phyloP scores from a whole-genome alignment of 2,113 vertebrate genomes.

The Trachemys scripta region DNA sequence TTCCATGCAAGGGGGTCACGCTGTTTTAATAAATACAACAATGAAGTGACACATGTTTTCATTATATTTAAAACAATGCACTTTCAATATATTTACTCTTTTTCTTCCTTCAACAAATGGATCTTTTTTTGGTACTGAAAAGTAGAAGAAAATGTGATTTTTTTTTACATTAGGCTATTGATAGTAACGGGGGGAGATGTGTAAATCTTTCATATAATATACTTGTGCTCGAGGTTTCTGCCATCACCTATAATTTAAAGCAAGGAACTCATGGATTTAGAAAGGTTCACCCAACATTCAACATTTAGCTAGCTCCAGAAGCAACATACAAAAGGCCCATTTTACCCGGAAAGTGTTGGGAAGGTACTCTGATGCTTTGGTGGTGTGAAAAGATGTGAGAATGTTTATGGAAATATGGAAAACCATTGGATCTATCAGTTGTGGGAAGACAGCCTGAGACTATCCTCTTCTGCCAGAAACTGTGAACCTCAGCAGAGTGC shows the following conservation, averaged over 20 bases:
- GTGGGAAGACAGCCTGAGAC: background rate
- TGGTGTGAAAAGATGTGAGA: background rate
- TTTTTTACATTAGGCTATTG: constrained; percentile 5
- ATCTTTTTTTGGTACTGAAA: background rate
- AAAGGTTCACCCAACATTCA: background rate
- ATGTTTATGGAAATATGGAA: constrained; percentile 34
- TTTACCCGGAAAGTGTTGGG: constrained; percentile 5
- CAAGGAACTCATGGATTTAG: constrained; percentile 22
- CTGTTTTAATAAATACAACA: background rate
- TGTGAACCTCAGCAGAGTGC: constrained; percentile 38
- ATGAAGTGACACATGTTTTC: background rate
- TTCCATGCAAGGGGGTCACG: background rate
- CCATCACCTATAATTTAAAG: constrained; percentile 45
- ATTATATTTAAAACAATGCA: background rate
- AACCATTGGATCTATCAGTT: background rate
- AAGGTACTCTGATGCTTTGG: constrained; percentile 39
- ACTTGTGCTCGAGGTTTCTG: background rate
- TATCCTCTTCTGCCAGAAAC: constrained; percentile 48
- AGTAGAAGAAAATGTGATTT: background rate
- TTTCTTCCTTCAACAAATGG: background rate
- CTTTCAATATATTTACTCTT: background rate
- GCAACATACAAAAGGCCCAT: background rate
- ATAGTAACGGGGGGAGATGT: background rate
- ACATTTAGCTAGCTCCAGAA: background rate
- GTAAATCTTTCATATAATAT: constrained; percentile 38